Evolutionary conservation across 2,113 vertebrate species (phyloP).

Genomic region (Rhinichthys klamathensis): DNA sequence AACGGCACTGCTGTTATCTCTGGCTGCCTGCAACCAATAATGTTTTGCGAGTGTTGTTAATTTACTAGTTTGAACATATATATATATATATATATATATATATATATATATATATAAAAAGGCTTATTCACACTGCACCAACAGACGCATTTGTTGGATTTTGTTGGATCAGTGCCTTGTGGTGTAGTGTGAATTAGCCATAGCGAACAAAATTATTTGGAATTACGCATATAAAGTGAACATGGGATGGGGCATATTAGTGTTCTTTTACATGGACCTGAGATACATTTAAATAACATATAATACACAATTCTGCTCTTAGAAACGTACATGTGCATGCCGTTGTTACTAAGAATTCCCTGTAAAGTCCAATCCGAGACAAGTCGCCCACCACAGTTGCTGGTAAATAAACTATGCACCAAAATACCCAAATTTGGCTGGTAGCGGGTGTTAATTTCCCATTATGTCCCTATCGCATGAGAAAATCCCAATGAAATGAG

Average conservation of each 20-base stretch:
- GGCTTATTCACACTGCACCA: no score
- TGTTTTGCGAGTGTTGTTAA: background rate
- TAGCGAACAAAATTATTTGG: background rate
- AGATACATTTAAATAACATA: background rate
- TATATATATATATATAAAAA: no score
- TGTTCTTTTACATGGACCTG: background rate
- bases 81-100: no score
- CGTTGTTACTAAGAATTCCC: background rate
- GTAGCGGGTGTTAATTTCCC: background rate
- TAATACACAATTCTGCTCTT: background rate
- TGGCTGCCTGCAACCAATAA: background rate
- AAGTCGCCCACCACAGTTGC: background rate
- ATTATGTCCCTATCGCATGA: slow-evolving; percentile 55
- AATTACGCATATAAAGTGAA: no score
- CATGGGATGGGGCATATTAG: background rate
- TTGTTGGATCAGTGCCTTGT: background rate
- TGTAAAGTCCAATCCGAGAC: background rate
- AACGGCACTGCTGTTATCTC: background rate
- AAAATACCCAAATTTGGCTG: slow-evolving; percentile 3
- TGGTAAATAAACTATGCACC: background rate
- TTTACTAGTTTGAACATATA: no score
- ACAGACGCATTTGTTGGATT: background rate
- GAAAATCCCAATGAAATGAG: slow-evolving; percentile 54
- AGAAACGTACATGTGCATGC: background rate
- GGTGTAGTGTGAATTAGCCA: background rate